Evolutionary conservation across 2,888 invertebrate genomes (phyloP), one percentile per base, ranked within the genome.

Genomic region (Cosmopolites sordidus): DNA sequence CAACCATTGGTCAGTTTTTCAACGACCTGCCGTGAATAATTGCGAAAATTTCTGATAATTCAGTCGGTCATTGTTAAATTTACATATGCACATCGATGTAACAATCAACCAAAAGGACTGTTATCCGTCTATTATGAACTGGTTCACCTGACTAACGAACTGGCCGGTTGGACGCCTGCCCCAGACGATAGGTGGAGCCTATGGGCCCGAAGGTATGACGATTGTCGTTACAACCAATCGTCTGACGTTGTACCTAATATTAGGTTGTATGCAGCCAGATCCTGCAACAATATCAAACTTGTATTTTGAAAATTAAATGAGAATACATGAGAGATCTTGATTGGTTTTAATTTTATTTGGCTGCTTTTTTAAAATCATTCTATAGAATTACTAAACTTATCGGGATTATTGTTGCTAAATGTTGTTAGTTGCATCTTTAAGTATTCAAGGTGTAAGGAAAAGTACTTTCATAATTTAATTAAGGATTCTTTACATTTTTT

Each of bases 61-160:
- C 64, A 62, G 65, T 50, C 62, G 63, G 66, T 65, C 64, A 67
- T 64, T 69, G 60, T 53, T 49, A 62, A 64, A 68, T 70, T 70
- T 69, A 69, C 70, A 69, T 71, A 71, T 67, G 66, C 67, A 69
- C 68, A 67, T 71, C 69, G 69, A 69, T 62, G 62, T 66, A 67
- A 71, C 56, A 47, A 42, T 17, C 54, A 58, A 59, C 43, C 40
- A 42, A 12, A 12, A 8, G 2, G 8, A 14, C 29, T 16, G 12
- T 17, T 17, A 5, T 15, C n/a, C 22, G 22, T 22, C 22, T n/a
- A 9, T 18, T 8, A 6, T 39, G 11, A 15, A 15, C 16, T 37
- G 5, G 12, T 3, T 3, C 14, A 43, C 22, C 14, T 15, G 43
- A 17, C 12, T 4, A 5, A 33, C 33, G 33, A 12, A 33, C 33